phyloP scores from a whole-genome alignment of 2,888 invertebrate genomes.

The Octodonta nipae region DNA sequence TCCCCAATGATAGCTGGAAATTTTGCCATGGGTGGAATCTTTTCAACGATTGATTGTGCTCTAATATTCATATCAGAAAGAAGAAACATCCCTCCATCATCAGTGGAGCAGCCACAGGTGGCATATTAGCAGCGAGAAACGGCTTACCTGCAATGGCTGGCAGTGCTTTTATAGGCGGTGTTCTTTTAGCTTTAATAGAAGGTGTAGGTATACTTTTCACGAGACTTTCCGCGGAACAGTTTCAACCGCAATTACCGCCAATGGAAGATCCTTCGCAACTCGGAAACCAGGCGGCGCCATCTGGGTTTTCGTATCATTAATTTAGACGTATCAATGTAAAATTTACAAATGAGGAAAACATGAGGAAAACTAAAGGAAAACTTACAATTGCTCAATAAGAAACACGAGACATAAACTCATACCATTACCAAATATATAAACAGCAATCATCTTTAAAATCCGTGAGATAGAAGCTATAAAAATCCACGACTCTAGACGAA shows the following conservation, averaged over 20 bases:
- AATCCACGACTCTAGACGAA: too few relatives aligned
- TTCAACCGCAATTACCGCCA: slow-evolving; percentile 67
- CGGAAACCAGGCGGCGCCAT: too few relatives aligned
- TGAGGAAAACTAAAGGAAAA: too few relatives aligned
- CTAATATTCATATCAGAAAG: slow-evolving; percentile 83
- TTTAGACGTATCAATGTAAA: too few relatives aligned
- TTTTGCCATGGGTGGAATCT: slow-evolving; percentile 98
- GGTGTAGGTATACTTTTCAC: slow-evolving; percentile 92
- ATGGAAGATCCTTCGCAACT: too few relatives aligned
- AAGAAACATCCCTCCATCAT: slow-evolving; percentile 95
- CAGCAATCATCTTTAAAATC: too few relatives aligned
- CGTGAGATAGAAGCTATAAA: too few relatives aligned
- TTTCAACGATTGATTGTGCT: slow-evolving; percentile 93
- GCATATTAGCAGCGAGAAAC: slow-evolving; percentile 86
- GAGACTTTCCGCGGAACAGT: slow-evolving; percentile 81
- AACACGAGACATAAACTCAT: too few relatives aligned
- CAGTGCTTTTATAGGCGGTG: slow-evolving; percentile 90
- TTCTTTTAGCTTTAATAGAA: slow-evolving; percentile 90
- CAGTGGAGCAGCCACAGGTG: slow-evolving; percentile 92
- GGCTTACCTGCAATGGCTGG: slow-evolving; percentile 83
- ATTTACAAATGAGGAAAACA: too few relatives aligned
- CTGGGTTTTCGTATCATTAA: too few relatives aligned
- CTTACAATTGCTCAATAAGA: too few relatives aligned
- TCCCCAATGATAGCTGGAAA: slow-evolving; percentile 89
- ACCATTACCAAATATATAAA: too few relatives aligned